Evolutionary conservation across 2,797 vertebrate genomes (phyloP), one percentile per base, ranked within the genome.

Genomic region (Danio jaintianensis): DNA sequence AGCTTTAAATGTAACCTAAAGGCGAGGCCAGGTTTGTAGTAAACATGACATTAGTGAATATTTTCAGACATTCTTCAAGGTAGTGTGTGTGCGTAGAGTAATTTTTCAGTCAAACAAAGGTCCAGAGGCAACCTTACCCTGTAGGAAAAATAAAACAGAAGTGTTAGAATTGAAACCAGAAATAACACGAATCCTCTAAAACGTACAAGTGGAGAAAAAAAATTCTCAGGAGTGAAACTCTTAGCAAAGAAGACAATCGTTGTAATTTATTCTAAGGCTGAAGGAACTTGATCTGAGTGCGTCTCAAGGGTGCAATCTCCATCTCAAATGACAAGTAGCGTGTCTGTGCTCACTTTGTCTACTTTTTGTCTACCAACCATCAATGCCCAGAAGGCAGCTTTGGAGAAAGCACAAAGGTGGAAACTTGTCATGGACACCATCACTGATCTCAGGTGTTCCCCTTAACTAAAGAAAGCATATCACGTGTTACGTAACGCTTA

Each of bases 301-400:
- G 13, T 78, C 79, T 83, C 71, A 81, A 63, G 84, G 82, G 74
- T 66, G 69, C 82, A 77, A 84, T 85, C 81, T 70, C 47, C 55
- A 22, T 76, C 74, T 83, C 84, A n/a, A 5, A 66, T 13, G 82
- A 89, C 83, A 84, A 71, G 61, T 70, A 85, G 87, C 80, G 84
- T 86, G 43, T 73, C 73, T 87, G 74, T 69, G 84, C 79, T 86
- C 66, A 73, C 71, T 61, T n/a, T 68, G 68, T 80, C 6, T 64
- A 42, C 68, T 83, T 87, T 36, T 86, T 89, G 80, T 90, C 20
- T 77, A 20, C n/a, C 18, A 70, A 38, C 48, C 9, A 67, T 48
- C 45, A 72, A 64, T 58, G n/a, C 73, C 63, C 42, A 4, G 40
- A 47, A 64, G 70, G 74, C 42, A 53, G 64, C 42, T 40, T 62